These are phyloP conservation scores for Ephestia elutella DNA, from an alignment of 1,140 invertebrate genomes.

Conservation along the genomic window DNA sequence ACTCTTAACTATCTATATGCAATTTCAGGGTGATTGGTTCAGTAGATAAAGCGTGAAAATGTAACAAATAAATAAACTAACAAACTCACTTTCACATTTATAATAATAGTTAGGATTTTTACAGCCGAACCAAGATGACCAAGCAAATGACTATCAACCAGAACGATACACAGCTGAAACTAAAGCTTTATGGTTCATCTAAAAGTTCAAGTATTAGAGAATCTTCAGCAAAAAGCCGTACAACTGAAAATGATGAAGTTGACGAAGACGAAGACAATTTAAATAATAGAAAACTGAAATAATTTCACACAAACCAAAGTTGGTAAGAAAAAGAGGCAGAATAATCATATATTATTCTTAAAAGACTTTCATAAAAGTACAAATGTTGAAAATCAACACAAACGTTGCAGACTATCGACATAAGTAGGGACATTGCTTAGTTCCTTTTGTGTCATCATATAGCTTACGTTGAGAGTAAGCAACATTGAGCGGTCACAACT, in stretches of 20 bases:
- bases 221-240: neutral
- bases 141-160: neutral
- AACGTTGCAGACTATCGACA: no score
- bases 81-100: no score
- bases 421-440: no score
- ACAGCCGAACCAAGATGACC: neutral
- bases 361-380: no score
- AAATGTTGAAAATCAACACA: no score
- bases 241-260: neutral
- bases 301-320: slow-evolving; percentile 33
- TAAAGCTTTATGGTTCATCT: neutral
- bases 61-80: no score
- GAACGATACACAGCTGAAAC: neutral
- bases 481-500: no score
- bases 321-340: neutral
- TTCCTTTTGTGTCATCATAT: no score
- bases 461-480: no score
- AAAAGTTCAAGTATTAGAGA: neutral
- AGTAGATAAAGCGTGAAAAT: no score
- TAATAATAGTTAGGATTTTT: neutral
- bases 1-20: no score
- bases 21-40: no score
- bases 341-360: neutral
- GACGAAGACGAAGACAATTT: slow-evolving; percentile 1
- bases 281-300: slow-evolving; percentile 19